Percentiles rank a stretch among this genome's conserved stretches.
Evolutionary conservation across 2,797 vertebrate genomes (phyloP).

Genomic region (Poecilia wingei): DNA sequence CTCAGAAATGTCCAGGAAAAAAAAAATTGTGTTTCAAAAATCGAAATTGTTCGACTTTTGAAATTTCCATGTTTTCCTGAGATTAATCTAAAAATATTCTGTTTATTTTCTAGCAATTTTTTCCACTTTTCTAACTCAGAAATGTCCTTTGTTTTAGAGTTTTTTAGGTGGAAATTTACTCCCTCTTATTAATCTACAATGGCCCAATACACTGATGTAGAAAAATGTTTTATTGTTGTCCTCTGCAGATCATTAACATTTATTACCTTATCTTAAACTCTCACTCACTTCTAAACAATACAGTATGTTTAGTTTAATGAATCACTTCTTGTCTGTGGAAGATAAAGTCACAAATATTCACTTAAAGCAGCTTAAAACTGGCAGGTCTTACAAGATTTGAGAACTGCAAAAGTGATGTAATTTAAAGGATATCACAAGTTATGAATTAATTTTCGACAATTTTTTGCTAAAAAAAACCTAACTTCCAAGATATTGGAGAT

Average conservation of each 20-base stretch:
- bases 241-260: constrained; percentile 1
- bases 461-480: neutral
- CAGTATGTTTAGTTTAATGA: neutral
- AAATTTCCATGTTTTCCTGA: no score
- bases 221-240: neutral
- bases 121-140: no score
- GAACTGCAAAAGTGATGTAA: neutral
- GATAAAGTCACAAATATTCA: neutral
- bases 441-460: neutral
- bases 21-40: no score
- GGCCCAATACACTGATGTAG: no score
- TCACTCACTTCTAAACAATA: neutral
- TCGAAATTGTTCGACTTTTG: no score
- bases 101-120: no score
- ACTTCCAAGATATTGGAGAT: no score
- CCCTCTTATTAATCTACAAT: neutral
- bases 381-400: neutral
- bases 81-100: no score
- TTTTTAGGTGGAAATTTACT: no score
- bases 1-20: no score
- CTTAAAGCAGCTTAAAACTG: neutral
- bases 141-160: no score
- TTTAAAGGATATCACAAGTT: neutral
- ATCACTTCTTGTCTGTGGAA: neutral
- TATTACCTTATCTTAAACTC: neutral